These are phyloP conservation scores for Emydura subglobosa DNA, from an alignment of 2,113 vertebrate genomes.

Conservation along the genomic window DNA sequence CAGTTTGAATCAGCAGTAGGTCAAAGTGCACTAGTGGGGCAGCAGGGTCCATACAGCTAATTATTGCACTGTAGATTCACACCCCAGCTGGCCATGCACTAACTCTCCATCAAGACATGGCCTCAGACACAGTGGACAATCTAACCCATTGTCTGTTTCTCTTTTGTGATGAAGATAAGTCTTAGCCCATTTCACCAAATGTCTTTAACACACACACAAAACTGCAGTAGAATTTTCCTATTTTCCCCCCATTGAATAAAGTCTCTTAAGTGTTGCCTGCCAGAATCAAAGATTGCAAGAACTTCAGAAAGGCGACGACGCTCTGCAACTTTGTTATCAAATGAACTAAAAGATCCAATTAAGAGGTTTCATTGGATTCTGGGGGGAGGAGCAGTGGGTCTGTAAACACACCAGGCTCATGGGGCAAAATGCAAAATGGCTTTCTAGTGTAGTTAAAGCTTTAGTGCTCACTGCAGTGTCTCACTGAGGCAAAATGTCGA, in stretches of 20 bases:
- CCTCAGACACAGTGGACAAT: neutral
- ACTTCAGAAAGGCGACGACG: neutral
- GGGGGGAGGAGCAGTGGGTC: neutral
- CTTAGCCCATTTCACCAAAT: neutral
- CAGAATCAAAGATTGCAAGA: neutral
- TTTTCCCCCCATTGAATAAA: neutral
- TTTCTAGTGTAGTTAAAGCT: fast-evolving
- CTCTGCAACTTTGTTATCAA: neutral
- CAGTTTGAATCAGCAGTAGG: neutral
- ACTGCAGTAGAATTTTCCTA: neutral
- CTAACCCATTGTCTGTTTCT: neutral
- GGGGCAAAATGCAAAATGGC: neutral
- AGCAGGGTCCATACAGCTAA: neutral
- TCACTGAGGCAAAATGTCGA: neutral
- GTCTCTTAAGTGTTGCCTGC: neutral
- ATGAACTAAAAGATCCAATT: neutral
- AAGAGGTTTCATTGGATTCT: neutral
- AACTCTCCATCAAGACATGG: neutral
- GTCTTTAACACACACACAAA: neutral
- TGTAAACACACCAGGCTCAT: neutral
- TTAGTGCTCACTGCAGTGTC: neutral
- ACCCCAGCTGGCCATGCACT: neutral
- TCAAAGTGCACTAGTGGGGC: neutral
- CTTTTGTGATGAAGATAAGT: neutral
- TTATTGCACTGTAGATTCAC: neutral